A percentile compares a stretch with the other conserved stretches of the same genome.
These are phyloP conservation scores for Agrochola litura DNA, from an alignment of 2,888 invertebrate species.

Conservation along the genomic window DNA sequence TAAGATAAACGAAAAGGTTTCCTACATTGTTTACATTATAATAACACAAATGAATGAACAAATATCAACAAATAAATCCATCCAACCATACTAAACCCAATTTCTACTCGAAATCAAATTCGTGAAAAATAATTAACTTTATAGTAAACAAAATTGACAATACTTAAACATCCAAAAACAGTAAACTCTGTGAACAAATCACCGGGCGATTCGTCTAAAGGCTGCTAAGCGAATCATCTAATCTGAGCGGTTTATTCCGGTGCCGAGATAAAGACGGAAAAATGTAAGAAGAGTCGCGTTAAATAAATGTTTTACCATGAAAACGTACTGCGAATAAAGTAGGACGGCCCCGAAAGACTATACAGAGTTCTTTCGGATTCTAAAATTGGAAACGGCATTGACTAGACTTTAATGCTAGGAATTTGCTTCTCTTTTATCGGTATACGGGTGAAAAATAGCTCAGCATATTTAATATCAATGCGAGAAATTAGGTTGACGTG, in stretches of 20 bases:
- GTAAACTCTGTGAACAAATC: conserved; percentile 57
- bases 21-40: not conserved
- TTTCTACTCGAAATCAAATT: not conserved
- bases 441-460: not conserved
- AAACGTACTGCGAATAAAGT: conserved; percentile 30
- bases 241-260: conserved; percentile 57
- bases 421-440: not conserved
- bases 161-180: conserved; percentile 14
- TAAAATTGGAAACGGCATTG: not conserved
- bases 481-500: not conserved
- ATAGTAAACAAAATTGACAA: conserved; percentile 24
- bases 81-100: not conserved
- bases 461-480: not conserved
- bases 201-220: conserved; percentile 40
- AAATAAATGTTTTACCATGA: conserved; percentile 49
- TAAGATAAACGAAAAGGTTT: too few relatives aligned
- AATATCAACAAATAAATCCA: not conserved
- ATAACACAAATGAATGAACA: too few relatives aligned
- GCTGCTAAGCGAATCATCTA: conserved; percentile 53
- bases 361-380: not conserved
- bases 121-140: conserved; percentile 11
- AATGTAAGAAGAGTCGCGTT: conserved; percentile 38
- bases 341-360: not conserved
- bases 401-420: too few relatives aligned
- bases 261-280: conserved; percentile 52